These are phyloP conservation scores for Andinoacara biseriatus DNA, from an alignment of 2,113 vertebrate species.

Conservation along the genomic window DNA sequence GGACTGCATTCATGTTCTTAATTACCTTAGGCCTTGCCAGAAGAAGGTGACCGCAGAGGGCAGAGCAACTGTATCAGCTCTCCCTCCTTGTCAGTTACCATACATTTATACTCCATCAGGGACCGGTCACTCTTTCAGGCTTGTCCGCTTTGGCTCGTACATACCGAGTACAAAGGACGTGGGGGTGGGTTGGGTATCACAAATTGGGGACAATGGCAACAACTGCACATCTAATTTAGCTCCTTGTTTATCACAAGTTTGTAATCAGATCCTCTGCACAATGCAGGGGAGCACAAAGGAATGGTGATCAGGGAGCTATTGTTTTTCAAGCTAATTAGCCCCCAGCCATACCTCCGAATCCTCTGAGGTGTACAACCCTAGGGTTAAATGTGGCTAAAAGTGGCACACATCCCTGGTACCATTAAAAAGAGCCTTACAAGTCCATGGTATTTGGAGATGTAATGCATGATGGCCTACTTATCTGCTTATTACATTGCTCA, in stretches of 20 bases:
- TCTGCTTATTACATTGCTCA: slow-evolving; percentile 69
- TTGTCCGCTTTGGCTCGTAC: slow-evolving; percentile 57
- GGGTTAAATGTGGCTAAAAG: slow-evolving; percentile 80
- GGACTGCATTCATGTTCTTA: slow-evolving; percentile 67
- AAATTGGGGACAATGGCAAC: slow-evolving; percentile 83
- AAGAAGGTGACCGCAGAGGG: slow-evolving; percentile 68
- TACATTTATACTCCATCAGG: slow-evolving; percentile 78
- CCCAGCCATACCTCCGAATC: slow-evolving; percentile 65
- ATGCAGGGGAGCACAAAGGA: slow-evolving; percentile 80
- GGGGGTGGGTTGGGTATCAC: slow-evolving; percentile 77
- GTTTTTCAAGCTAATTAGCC: slow-evolving; percentile 87
- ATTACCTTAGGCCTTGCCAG: slow-evolving; percentile 75
- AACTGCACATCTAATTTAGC: slow-evolving; percentile 86
- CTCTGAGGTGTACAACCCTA: slow-evolving; percentile 62
- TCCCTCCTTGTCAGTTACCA: slow-evolving; percentile 74
- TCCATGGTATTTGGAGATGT: slow-evolving; percentile 79
- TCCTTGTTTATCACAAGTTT: slow-evolving; percentile 82
- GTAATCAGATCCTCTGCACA: slow-evolving; percentile 81
- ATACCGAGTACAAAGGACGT: slow-evolving; percentile 58
- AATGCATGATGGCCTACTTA: slow-evolving; percentile 73
- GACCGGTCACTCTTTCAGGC: slow-evolving; percentile 68
- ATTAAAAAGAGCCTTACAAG: slow-evolving; percentile 82
- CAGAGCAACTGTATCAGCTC: slow-evolving; percentile 68
- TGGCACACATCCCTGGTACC: slow-evolving; percentile 67
- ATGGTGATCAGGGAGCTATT: slow-evolving; percentile 84